Conservation (phyloP, 2,797 vertebrate genomes). For the Todus mexicanus region DNA sequence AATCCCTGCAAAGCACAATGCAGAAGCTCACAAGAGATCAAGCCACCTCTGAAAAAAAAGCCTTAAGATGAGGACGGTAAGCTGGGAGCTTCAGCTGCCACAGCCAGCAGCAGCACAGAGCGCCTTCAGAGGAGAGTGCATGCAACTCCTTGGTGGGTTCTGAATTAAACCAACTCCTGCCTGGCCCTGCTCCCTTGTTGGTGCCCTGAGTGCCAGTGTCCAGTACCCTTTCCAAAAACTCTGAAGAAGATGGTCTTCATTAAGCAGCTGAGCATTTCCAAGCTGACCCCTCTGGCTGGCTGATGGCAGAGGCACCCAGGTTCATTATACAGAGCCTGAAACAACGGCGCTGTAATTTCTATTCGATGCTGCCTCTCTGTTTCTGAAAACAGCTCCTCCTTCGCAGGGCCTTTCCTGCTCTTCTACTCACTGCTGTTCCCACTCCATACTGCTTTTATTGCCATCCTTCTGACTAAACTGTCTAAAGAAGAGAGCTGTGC, state of each 20-base stretch:
- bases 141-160: neutral
- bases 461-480: neutral
- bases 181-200: neutral
- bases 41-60: neutral
- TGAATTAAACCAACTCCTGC: neutral
- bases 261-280: neutral
- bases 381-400: neutral
- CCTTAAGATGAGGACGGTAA: neutral
- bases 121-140: neutral
- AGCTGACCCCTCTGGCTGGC: neutral
- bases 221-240: neutral
- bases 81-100: neutral
- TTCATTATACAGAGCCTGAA: rapidly evolving
- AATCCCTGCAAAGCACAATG: neutral
- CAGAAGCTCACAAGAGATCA: neutral
- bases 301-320: neutral
- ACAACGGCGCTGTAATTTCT: rapidly evolving
- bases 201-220: neutral
- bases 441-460: neutral
- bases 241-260: neutral
- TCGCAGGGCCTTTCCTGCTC: neutral
- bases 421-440: neutral
- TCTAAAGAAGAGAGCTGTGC: neutral
- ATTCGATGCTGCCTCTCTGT: rapidly evolving
- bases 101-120: neutral